A percentile compares a stretch with the other conserved stretches of the same genome.
Evolutionary conservation across 2,888 invertebrate species (phyloP).

Genomic region (Diloba caeruleocephala): DNA sequence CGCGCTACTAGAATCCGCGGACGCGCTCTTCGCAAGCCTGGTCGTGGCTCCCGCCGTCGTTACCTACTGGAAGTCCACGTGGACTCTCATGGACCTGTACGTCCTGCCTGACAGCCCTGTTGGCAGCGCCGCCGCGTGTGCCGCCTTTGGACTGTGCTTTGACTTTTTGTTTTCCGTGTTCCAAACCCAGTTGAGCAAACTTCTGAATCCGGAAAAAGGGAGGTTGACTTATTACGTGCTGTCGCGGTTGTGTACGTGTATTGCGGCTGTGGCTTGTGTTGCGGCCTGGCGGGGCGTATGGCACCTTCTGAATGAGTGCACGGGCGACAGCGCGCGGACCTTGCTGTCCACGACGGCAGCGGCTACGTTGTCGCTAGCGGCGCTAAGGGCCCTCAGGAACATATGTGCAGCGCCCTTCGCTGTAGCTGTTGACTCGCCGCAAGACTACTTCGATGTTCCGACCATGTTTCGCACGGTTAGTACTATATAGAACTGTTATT

Average conservation of each 20-base stretch:
- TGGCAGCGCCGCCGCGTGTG: constrained; percentile 91
- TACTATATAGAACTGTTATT: constrained; percentile 54
- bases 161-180: constrained; percentile 91
- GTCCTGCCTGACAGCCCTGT: constrained; percentile 90
- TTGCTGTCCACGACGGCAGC: constrained; percentile 91
- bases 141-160: constrained; percentile 92
- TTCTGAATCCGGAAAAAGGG: constrained; percentile 91
- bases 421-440: constrained; percentile 92
- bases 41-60: constrained; percentile 95
- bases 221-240: constrained; percentile 91
- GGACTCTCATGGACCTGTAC: constrained; percentile 93
- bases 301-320: constrained; percentile 93
- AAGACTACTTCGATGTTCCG: constrained; percentile 94
- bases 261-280: constrained; percentile 94
- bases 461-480: constrained; percentile 96
- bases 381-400: constrained; percentile 93
- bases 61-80: constrained; percentile 96
- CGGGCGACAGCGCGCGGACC: constrained; percentile 89
- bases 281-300: constrained; percentile 97
- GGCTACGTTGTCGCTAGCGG: constrained; percentile 91
- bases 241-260: constrained; percentile 92
- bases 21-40: constrained; percentile 91
- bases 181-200: constrained; percentile 90
- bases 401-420: constrained; percentile 95
- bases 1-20: constrained; percentile 91